Evolutionary conservation across 2,797 vertebrate genomes (phyloP).

Genomic region (Ctenosaura bakeri): DNA sequence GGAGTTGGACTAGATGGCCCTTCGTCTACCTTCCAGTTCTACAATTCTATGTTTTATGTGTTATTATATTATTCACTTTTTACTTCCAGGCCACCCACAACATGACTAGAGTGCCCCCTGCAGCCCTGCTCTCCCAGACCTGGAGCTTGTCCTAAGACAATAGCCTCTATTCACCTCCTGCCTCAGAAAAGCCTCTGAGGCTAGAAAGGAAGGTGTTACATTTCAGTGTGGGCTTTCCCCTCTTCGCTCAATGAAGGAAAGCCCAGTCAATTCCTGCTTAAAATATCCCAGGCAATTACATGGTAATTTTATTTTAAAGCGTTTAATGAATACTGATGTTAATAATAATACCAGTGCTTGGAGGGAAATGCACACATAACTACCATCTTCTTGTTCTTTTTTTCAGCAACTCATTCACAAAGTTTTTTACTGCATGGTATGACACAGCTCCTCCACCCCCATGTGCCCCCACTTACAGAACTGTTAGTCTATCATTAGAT

Average conservation of each 20-base stretch:
- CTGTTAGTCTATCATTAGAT: neutral
- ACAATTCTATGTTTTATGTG: too few relatives aligned
- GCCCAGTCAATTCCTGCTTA: slow-evolving; percentile 57
- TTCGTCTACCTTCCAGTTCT: too few relatives aligned
- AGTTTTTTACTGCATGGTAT: neutral
- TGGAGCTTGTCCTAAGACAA: slow-evolving; percentile 44
- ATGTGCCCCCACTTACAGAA: neutral
- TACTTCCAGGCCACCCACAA: neutral
- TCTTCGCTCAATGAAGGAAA: slow-evolving; percentile 57
- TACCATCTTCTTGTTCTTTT: slow-evolving; percentile 26
- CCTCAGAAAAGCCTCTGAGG: slow-evolving; percentile 52
- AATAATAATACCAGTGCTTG: neutral
- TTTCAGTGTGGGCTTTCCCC: slow-evolving; percentile 55
- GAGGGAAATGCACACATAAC: neutral
- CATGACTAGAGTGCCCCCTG: neutral
- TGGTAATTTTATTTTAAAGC: slow-evolving; percentile 31
- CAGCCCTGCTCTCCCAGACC: neutral
- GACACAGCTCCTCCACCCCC: neutral
- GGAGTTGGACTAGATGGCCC: too few relatives aligned
- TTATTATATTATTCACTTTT: too few relatives aligned
- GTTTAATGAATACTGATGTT: slow-evolving; percentile 23
- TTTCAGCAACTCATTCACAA: slow-evolving; percentile 23
- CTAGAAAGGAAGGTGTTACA: slow-evolving; percentile 42
- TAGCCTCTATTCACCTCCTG: slow-evolving; percentile 52
- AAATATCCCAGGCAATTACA: slow-evolving; percentile 57